Base-by-base conservation (phyloP, 2,797 vertebrate species). In the Strix occidentalis region DNA sequence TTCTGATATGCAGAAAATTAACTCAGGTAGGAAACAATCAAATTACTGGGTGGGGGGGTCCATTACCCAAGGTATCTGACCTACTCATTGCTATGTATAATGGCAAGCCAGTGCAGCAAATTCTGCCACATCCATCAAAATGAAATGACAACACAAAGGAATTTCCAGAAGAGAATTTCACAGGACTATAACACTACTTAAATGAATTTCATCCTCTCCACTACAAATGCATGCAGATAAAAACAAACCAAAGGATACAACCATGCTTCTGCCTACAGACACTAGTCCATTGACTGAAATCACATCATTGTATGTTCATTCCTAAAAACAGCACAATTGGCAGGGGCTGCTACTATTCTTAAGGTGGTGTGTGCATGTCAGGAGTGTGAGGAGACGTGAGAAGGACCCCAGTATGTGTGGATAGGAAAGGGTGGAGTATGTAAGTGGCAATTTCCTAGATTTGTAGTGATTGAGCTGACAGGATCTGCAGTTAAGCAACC, bases 401-500 rank as follows among this genome's bases (percentile, higher is more conserved):
- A 90, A 95, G 56, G 37, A 89, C 74, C 70, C 80, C 64, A 57
- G 80, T 16, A 75, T 1, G 3, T 65, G 51, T 37, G 53, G 61
- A 57, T 26, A 93, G 46, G 39, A 91, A 93, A 93, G 76, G 43
- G 23, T 92, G 69, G n/a, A 95, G 46, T 84, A 95, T 4, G 0
- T 56, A 92, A 95, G 81, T 53, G 72, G 78, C 87, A 92, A 66
- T 96, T 96, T 94, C 72, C 76, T 64, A 96, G 75, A 93, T 84
- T 92, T 94, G 90, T 72, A 85, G 82, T 88, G 93, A 97, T 43
- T 89, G 93, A 95, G 89, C 76, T 93, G 95, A 97, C 92, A 92
- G 65, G 26, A 91, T 89, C 76, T 69, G 76, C 92, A 96, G 92
- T 89, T 97, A 94, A 97, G 92, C 92, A 97, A 94, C 94, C 89